Percentiles rank a stretch among this genome's conserved stretches.
Evolutionary conservation across 1,140 invertebrate species (phyloP).

Genomic region (Streblospio benedicti): DNA sequence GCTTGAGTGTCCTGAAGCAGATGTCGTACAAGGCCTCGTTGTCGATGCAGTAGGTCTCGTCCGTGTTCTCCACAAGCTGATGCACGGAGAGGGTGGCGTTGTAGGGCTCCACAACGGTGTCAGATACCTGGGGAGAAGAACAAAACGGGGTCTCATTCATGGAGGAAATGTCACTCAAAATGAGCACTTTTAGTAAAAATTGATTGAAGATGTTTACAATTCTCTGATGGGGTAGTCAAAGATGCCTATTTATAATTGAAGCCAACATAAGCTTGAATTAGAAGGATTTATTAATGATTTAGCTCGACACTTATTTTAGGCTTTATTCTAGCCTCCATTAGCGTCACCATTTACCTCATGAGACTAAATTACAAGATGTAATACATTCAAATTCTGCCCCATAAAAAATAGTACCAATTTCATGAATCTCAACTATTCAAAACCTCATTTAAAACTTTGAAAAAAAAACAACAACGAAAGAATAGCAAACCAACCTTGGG

Average conservation of each 20-base stretch:
- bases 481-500: slow-evolving; percentile 24
- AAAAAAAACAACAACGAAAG: too few species aligned
- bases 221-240: background rate
- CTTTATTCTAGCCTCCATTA: background rate
- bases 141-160: too few species aligned
- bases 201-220: slow-evolving; percentile 3
- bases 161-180: too few species aligned
- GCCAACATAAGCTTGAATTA: slow-evolving; percentile 6
- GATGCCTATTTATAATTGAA: slow-evolving; percentile 3
- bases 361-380: too few species aligned
- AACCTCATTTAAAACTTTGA: too few species aligned
- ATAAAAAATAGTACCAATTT: too few species aligned
- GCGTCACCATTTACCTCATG: background rate
- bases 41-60: slow-evolving; percentile 45
- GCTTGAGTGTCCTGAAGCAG: slow-evolving; percentile 46
- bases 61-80: slow-evolving; percentile 35
- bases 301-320: background rate
- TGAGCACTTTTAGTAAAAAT: too few species aligned
- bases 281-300: background rate
- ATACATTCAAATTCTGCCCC: too few species aligned
- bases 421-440: too few species aligned
- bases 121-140: too few species aligned
- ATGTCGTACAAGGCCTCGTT: slow-evolving; percentile 44
- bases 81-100: slow-evolving; percentile 53
- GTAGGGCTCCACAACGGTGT: slow-evolving; percentile 70